Evolutionary conservation across 2,888 invertebrate genomes (phyloP).

Genomic region (Julus scanicus): DNA sequence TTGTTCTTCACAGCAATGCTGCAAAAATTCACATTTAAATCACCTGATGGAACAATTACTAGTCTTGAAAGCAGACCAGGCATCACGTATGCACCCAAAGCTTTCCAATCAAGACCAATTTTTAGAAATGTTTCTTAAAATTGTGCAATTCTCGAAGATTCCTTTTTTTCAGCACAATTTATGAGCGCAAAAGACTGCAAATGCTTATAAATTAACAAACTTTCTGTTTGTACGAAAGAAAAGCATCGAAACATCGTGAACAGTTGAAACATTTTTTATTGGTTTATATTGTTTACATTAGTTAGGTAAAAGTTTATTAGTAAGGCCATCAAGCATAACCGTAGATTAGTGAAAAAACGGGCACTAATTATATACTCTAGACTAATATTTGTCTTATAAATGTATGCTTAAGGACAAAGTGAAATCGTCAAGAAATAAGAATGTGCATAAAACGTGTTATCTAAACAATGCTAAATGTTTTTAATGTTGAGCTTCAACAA

Average conservation of each 20-base stretch:
- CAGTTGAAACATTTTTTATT: too few relatives aligned
- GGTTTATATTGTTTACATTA: too few relatives aligned
- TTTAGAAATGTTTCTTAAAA: not conserved
- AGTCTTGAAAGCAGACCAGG: not conserved
- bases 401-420: not conserved
- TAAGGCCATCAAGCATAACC: too few relatives aligned
- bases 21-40: conserved; percentile 50
- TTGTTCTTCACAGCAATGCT: conserved; percentile 51
- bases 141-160: not conserved
- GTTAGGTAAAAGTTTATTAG: too few relatives aligned
- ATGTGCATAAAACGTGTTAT: not conserved
- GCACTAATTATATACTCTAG: too few relatives aligned
- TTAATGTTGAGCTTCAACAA: not conserved
- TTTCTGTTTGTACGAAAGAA: too few relatives aligned
- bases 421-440: not conserved
- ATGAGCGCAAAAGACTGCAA: too few relatives aligned
- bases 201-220: too few relatives aligned
- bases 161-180: too few relatives aligned
- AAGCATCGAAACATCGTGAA: too few relatives aligned
- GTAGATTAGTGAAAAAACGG: too few relatives aligned
- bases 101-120: not conserved
- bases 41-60: not conserved
- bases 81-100: not conserved
- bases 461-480: not conserved
- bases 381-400: not conserved